Percentiles rank a stretch among this genome's conserved stretches.
Conservation (phyloP, 2,797 vertebrate species). For the Spinus olivaceus region DNA sequence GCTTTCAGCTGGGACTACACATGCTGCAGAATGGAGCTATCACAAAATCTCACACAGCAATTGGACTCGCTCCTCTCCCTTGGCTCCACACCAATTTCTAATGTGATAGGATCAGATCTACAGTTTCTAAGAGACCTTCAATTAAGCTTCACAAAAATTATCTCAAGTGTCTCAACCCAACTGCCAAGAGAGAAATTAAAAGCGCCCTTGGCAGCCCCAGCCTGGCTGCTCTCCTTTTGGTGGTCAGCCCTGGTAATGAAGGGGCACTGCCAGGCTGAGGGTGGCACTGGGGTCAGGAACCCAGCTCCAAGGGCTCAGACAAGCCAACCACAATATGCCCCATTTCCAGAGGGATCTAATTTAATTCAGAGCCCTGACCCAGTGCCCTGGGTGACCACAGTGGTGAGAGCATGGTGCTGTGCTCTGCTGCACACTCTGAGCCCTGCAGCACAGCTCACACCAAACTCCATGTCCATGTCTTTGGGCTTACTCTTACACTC, state of each 20-base stretch:
- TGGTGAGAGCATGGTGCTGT: not conserved
- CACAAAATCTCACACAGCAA: constrained; percentile 45
- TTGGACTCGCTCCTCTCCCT: constrained; percentile 3
- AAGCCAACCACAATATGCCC: not conserved
- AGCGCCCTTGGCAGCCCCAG: constrained; percentile 35
- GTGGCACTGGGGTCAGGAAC: not conserved
- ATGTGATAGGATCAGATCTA: constrained; percentile 40
- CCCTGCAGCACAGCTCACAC: not conserved
- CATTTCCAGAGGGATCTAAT: not conserved
- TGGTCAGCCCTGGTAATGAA: constrained; percentile 34
- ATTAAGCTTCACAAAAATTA: constrained; percentile 55
- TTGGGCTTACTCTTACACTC: constrained; percentile 22
- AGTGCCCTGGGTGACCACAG: not conserved
- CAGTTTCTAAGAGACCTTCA: constrained; percentile 57
- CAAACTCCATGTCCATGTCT: constrained; percentile 41
- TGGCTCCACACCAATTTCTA: constrained; percentile 39
- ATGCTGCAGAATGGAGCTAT: constrained; percentile 9
- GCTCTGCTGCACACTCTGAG: not conserved
- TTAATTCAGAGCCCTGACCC: not conserved
- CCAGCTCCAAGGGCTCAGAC: not conserved
- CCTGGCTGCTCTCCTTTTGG: constrained; percentile 14
- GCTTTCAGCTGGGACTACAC: constrained; percentile 19
- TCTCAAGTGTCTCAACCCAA: constrained; percentile 51
- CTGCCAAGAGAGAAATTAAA: constrained; percentile 56
- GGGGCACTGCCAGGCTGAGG: not conserved